Evolutionary conservation across 2,797 vertebrate species (phyloP).

Genomic region (Pagetopsis macropterus): DNA sequence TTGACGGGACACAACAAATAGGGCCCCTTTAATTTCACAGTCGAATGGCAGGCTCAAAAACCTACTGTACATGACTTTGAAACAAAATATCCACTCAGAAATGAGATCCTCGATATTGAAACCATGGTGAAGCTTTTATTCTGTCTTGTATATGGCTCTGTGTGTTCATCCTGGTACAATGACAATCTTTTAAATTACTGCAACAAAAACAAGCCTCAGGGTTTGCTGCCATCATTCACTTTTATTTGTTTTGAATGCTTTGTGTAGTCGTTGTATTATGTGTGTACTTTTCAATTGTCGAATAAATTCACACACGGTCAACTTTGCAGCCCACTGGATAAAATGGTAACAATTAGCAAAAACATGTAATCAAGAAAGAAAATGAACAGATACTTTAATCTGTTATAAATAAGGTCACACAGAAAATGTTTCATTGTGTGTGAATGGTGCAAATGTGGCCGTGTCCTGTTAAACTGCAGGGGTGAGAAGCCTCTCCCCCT

Average conservation of each 20-base stretch:
- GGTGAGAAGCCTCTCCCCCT: slow-evolving; percentile 8
- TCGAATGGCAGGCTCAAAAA: not conserved
- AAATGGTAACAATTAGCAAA: slow-evolving; percentile 8
- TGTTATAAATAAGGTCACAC: slow-evolving; percentile 13
- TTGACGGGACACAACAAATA: no score
- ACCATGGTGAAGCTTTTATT: slow-evolving; percentile 6
- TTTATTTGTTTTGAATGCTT: slow-evolving; percentile 17
- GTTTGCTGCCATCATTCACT: slow-evolving; percentile 1
- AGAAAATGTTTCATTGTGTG: not conserved
- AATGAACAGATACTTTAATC: slow-evolving; percentile 14
- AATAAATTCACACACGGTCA: slow-evolving; percentile 38
- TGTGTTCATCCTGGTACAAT: slow-evolving; percentile 26
- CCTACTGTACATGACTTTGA: not conserved
- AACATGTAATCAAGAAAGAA: slow-evolving; percentile 25
- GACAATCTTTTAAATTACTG: slow-evolving; percentile 16
- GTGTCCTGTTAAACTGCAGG: not conserved
- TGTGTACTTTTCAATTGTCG: slow-evolving; percentile 14
- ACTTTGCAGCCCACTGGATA: not conserved
- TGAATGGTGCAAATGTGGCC: not conserved
- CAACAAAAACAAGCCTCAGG: slow-evolving; percentile 22
- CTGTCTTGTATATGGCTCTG: slow-evolving; percentile 4
- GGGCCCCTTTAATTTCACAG: not conserved
- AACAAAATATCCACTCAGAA: not conserved
- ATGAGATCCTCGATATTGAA: slow-evolving; percentile 2
- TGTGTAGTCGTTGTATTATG: not conserved